These are phyloP conservation scores for Heliconius hermathena DNA, from an alignment of 1,140 invertebrate species.

Conservation along the genomic window DNA sequence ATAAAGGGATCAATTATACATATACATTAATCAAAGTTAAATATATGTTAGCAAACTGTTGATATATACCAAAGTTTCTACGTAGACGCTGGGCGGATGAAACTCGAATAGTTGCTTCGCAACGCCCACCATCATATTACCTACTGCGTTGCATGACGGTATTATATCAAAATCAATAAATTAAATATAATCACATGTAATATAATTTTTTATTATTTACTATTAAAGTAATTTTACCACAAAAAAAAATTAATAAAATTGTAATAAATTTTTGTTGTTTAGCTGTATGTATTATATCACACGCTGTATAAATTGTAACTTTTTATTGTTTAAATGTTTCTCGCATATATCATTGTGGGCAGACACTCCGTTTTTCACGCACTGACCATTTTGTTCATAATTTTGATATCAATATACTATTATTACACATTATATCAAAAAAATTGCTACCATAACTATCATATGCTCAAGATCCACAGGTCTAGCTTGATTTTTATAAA, in stretches of 20 bases:
- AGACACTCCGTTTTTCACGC: too few relatives aligned
- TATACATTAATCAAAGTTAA: neutral
- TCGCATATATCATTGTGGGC: too few relatives aligned
- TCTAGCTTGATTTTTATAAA: too few relatives aligned
- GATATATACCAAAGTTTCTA: neutral
- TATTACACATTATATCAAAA: too few relatives aligned
- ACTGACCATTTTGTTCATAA: too few relatives aligned
- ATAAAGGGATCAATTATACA: too few relatives aligned
- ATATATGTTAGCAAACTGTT: neutral
- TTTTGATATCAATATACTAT: too few relatives aligned
- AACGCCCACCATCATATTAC: constrained; percentile 24
- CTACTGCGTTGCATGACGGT: neutral
- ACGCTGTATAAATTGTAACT: neutral
- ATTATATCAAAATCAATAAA: neutral
- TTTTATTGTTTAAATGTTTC: neutral
- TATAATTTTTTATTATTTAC: too few relatives aligned
- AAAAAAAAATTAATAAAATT: neutral
- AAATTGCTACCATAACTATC: too few relatives aligned
- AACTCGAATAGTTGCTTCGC: constrained; percentile 13
- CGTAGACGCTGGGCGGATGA: constrained; percentile 1
- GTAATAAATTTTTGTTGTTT: neutral
- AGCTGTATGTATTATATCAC: too few relatives aligned
- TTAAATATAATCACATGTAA: neutral
- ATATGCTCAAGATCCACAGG: too few relatives aligned
- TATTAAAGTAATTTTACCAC: neutral